Base-by-base conservation (phyloP, 2,113 vertebrate species). In the Danionella cerebrum region DNA sequence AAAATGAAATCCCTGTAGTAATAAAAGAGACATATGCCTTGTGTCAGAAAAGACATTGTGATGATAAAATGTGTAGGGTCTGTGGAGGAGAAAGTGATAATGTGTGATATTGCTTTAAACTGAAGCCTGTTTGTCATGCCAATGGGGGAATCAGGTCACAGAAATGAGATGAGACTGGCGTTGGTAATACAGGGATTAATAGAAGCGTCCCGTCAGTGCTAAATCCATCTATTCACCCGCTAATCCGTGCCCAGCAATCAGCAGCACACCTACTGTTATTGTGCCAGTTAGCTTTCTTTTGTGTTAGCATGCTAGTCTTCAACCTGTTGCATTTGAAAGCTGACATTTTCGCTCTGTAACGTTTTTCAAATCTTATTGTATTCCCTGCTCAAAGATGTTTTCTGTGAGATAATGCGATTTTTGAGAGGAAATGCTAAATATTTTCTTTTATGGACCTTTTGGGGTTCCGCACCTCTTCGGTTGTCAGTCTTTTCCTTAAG, bases 141-240 rank as follows among this genome's bases (percentile, higher is more conserved):
- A 33, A 29, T 8, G 7, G 29, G 39, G 13, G 22, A 5, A n/a
- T 22, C 29, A 31, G 21, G 52, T 13, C 31, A 42, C 25, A 27
- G 52, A 38, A 55, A 53, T 25, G 50, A 64, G 27, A 55, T 69
- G 41, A 69, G 51, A 21, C 24, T 66, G 18, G 38, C 38, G 71
- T n/a, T 74, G 67, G 27, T 75, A 69, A 78, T 58, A 60, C 78
- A 52, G 62, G 59, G 83, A 86, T 85, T 86, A 84, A 54, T 48
- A 55, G 36, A 73, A 58, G 69, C 69, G 68, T 68, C 77, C 73
- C 70, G 77, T 76, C 75, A 54, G 73, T 54, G 36, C 45, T 53
- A 80, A 78, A 80, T 74, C 79, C 58, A 45, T 35, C 57, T 70
- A 66, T 75, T 78, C 72, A 69, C 41, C 50, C 65, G 66, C 69